Percentiles rank a stretch among this genome's conserved stretches.
Evolutionary conservation across 2,888 invertebrate genomes (phyloP).

Genomic region (Terebella lapidaria): DNA sequence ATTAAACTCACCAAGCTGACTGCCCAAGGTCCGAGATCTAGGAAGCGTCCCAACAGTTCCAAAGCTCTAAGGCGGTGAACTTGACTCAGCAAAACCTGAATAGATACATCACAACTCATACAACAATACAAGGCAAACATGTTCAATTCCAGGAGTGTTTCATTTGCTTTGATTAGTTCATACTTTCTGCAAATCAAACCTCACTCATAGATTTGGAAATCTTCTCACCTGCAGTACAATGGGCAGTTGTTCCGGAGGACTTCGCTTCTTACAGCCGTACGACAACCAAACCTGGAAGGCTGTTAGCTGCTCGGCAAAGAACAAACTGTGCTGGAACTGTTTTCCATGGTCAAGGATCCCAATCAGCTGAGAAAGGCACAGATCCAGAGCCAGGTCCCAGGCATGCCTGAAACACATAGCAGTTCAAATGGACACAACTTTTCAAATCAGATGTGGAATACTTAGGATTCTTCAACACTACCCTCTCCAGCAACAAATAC

Average conservation of each 20-base stretch:
- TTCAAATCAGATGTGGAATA: not conserved
- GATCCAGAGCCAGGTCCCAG: constrained; percentile 95
- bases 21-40: constrained; percentile 82
- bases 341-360: constrained; percentile 40
- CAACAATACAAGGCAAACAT: no score
- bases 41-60: constrained; percentile 83
- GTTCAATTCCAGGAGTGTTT: no score
- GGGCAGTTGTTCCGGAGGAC: constrained; percentile 91
- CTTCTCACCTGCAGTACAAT: constrained; percentile 97
- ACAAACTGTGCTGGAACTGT: constrained; percentile 67
- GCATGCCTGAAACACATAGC: constrained; percentile 66
- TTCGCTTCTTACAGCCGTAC: constrained; percentile 71
- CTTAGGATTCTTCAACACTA: not conserved
- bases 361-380: constrained; percentile 86
- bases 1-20: constrained; percentile 73
- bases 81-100: constrained; percentile 61
- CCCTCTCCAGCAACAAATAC: constrained; percentile 11
- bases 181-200: no score
- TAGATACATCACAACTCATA: no score
- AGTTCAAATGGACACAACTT: not conserved
- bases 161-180: no score
- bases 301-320: constrained; percentile 95
- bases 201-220: no score
- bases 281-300: constrained; percentile 95
- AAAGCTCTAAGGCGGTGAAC: constrained; percentile 90